phyloP scores from a whole-genome alignment of 2,888 invertebrate species.

The Lathronympha strigana region DNA sequence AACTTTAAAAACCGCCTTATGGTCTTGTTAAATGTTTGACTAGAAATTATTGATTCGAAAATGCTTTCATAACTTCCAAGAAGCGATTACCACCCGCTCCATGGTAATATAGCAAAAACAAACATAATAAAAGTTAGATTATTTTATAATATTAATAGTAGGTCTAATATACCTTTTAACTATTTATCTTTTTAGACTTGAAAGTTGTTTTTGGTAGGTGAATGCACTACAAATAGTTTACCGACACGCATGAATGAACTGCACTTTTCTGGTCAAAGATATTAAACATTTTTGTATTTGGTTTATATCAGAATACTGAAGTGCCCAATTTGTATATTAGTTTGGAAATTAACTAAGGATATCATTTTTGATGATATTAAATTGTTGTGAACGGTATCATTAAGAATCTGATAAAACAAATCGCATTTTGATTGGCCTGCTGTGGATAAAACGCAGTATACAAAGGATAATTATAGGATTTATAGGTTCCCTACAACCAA shows the following conservation, averaged over 20 bases:
- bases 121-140: too few species aligned
- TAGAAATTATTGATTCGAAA: too few species aligned
- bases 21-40: too few species aligned
- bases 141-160: too few species aligned
- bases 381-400: not conserved
- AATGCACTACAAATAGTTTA: conserved; percentile 2
- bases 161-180: not conserved
- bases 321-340: too few species aligned
- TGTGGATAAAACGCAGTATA: not conserved
- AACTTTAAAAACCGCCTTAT: too few species aligned
- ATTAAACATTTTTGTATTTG: not conserved
- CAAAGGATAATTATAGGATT: not conserved
- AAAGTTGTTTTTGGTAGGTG: not conserved
- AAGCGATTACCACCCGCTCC: too few species aligned
- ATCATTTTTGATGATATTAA: too few species aligned
- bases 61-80: too few species aligned
- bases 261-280: not conserved
- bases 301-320: not conserved
- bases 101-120: too few species aligned
- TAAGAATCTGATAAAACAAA: not conserved
- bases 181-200: not conserved
- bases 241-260: not conserved
- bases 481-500: not conserved
- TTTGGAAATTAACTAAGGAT: too few species aligned
- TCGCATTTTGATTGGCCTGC: not conserved